Evolutionary conservation across 2,797 vertebrate genomes (phyloP).

Genomic region (Chaunax sp.): DNA sequence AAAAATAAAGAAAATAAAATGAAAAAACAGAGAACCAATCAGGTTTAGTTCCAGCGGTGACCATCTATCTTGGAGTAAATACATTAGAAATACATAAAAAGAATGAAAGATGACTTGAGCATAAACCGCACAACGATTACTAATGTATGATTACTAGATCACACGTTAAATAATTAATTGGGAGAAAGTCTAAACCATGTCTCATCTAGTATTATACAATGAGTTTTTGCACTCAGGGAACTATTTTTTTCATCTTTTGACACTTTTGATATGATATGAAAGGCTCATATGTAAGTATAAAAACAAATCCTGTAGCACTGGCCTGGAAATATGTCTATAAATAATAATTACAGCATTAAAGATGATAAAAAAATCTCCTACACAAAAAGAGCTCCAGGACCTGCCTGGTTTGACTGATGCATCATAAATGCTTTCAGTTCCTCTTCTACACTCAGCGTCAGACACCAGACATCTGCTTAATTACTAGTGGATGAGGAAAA

Average conservation of each 20-base stretch:
- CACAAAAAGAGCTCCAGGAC: background rate
- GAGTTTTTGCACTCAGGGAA: too few species aligned
- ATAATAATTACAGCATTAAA: background rate
- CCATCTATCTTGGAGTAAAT: conserved; percentile 29
- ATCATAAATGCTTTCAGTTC: conserved; percentile 16
- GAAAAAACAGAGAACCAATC: conserved; percentile 50
- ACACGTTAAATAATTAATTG: too few species aligned
- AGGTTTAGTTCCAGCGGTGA: conserved; percentile 37
- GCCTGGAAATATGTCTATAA: background rate
- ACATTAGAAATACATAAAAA: conserved; percentile 28
- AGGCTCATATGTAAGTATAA: background rate
- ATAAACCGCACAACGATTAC: background rate
- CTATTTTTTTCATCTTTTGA: too few species aligned
- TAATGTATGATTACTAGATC: too few species aligned
- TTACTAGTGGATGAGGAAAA: conserved; percentile 39
- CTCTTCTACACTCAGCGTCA: conserved; percentile 56
- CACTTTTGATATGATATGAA: background rate
- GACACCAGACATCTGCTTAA: conserved; percentile 50
- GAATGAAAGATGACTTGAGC: too few species aligned
- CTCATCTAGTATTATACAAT: background rate
- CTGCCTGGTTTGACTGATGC: conserved; percentile 10
- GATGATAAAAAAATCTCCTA: background rate
- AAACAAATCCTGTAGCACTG: background rate
- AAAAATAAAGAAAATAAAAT: too few species aligned
- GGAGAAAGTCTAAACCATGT: background rate